Conservation (phyloP, 2,113 vertebrate species). For the Lanius ludovicianus region DNA sequence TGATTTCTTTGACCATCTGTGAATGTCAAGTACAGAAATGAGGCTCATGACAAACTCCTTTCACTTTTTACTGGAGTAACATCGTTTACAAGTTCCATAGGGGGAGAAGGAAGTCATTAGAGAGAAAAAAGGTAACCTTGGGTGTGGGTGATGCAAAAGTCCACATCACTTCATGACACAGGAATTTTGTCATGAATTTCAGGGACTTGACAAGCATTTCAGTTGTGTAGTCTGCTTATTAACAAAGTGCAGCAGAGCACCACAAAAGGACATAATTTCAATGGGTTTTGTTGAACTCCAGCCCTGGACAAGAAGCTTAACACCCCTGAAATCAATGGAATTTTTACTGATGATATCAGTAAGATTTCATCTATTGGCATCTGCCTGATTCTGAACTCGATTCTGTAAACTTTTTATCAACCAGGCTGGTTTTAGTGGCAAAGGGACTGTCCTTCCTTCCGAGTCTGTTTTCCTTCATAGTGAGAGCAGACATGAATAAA, state of each 20-base stretch:
- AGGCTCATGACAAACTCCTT: not conserved
- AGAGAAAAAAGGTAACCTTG: not conserved
- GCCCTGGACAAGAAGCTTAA: not conserved
- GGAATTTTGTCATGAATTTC: not conserved
- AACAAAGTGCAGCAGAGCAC: not conserved
- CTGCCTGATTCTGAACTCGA: not conserved
- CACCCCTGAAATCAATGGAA: not conserved
- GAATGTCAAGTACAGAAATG: not conserved
- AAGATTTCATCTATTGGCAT: not conserved
- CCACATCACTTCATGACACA: not conserved
- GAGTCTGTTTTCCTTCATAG: not conserved
- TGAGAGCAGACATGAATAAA: not conserved
- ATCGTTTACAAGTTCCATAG: not conserved
- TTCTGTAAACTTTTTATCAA: not conserved
- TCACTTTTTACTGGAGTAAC: not conserved
- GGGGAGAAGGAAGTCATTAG: not conserved
- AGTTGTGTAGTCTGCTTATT: not conserved
- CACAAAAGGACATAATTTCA: not conserved
- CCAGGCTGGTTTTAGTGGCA: not conserved
- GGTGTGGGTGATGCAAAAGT: not conserved
- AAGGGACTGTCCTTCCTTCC: not conserved
- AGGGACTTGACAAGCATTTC: not conserved
- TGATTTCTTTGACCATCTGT: slow-evolving; percentile 18
- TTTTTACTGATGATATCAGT: not conserved
- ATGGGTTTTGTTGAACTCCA: not conserved